Percentiles rank a stretch among this genome's conserved stretches.
phyloP scores from a whole-genome alignment of 2,888 invertebrate species.

The Catocala nupta region DNA sequence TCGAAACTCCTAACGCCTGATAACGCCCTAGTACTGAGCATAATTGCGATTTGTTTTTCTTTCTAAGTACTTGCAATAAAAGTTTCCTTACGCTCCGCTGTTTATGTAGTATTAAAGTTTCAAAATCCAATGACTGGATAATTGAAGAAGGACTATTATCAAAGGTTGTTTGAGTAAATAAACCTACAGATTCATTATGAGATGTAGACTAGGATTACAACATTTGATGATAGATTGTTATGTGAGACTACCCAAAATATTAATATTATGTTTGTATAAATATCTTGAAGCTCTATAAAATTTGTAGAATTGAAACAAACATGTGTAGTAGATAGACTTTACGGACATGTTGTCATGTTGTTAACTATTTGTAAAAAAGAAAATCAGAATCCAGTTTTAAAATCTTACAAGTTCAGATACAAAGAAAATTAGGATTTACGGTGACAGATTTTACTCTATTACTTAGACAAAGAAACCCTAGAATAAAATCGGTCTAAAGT shows the following conservation, averaged over 20 bases:
- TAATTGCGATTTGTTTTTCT: conserved; percentile 46
- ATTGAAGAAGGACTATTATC: neutral
- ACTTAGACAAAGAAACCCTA: conserved; percentile 21
- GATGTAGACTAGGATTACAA: no score
- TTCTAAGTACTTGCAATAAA: conserved; percentile 20
- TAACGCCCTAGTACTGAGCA: conserved; percentile 31
- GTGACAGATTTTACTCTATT: conserved; percentile 32
- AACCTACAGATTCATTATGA: no score
- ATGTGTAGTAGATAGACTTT: neutral
- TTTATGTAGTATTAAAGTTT: conserved; percentile 17
- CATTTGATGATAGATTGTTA: no score
- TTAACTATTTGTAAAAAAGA: conserved; percentile 17
- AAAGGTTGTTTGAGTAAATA: neutral
- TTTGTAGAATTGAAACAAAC: no score
- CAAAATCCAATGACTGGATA: conserved; percentile 12
- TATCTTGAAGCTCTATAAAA: no score
- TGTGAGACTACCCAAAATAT: no score
- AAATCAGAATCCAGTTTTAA: conserved; percentile 20
- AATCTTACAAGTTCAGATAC: conserved; percentile 17
- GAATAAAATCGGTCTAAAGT: conserved; percentile 1
- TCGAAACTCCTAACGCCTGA: conserved; percentile 39
- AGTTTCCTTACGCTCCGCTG: conserved; percentile 16
- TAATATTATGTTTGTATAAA: no score
- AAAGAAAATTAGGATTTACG: conserved; percentile 35
- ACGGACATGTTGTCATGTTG: neutral